phyloP scores from a whole-genome alignment of 2,113 vertebrate species.

The Paralichthys olivaceus region DNA sequence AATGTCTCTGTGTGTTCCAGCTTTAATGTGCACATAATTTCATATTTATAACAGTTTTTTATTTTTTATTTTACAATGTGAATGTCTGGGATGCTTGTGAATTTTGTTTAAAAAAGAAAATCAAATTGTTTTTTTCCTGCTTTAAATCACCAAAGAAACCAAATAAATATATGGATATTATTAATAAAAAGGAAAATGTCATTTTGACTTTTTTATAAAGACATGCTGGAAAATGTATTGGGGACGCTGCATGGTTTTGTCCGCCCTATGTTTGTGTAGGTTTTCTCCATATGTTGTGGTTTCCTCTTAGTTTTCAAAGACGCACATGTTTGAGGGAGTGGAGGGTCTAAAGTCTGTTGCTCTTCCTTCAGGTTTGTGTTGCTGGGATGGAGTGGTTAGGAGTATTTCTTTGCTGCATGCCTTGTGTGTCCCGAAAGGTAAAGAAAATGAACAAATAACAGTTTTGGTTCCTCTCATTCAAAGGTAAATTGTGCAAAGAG shows the following conservation, averaged over 20 bases:
- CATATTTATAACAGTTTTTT: slow-evolving; percentile 90
- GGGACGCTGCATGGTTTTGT: neutral
- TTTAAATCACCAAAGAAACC: slow-evolving; percentile 95
- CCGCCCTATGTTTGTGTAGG: neutral
- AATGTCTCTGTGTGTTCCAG: slow-evolving; percentile 71
- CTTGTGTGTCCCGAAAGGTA: neutral
- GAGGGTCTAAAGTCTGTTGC: neutral
- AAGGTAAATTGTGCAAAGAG: neutral
- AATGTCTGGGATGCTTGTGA: slow-evolving; percentile 89
- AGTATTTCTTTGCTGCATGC: neutral
- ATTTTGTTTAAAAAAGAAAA: slow-evolving; percentile 60
- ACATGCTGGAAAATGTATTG: neutral
- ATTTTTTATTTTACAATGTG: slow-evolving; percentile 92
- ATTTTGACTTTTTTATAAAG: slow-evolving; percentile 9
- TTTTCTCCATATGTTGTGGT: slow-evolving; percentile 6
- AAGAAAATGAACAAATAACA: neutral
- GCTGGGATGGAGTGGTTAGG: neutral
- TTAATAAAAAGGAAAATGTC: slow-evolving; percentile 22
- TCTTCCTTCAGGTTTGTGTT: neutral
- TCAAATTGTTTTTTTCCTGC: slow-evolving; percentile 82
- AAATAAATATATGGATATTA: slow-evolving; percentile 79
- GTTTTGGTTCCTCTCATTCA: too few relatives aligned
- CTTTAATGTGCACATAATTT: slow-evolving; percentile 91
- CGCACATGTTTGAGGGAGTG: neutral
- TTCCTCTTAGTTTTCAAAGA: slow-evolving; percentile 2